Evolutionary conservation across 2,888 invertebrate species (phyloP), one percentile per base, ranked within the genome.

Genomic region (Chymomyza fuscimana): DNA sequence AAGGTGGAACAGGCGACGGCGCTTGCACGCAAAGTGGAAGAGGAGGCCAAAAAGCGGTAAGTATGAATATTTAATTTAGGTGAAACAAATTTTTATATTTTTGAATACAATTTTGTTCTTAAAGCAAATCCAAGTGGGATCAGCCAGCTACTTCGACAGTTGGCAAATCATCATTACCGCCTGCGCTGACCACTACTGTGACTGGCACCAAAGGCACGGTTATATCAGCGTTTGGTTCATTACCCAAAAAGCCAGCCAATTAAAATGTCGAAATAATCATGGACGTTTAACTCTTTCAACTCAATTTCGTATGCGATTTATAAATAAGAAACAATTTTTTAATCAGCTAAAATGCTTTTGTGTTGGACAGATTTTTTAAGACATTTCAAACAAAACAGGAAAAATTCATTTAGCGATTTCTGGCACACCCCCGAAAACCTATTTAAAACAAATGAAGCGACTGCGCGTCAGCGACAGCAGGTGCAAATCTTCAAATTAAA

Each of bases 201-300:
- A 96, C 97, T 0, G 97, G 97, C 52, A 97, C 97, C 4, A 98
- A 97, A 91, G 95, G 97, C 16, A 98, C 97, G 0, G 96, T 98
- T 56, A 98, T 98, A 86, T 97, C 97, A 25, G 98, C 98, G 29
- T 97, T 97, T 92, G 98, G 98, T 36, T 96, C 97, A 16, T 93
- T 98, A 79, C 96, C 96, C 9, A 97, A 97, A 89, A 97, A 97
- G 92, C 85, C 90, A 36, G 81, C 82, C 1, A 81, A 77, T 4
- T 91, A 88, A 46, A 46, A 4, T 4, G 4, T 46, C 12, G 4
- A 12, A 12, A 12, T 46, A 46, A 32, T 32, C 32, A 7, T 32
- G 9, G 32, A 32, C 2, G 4, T 3, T 25, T 25, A 32, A 32
- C 9, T 32, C 7, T 32, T 32, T 32, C 9, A 9, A 9, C 32